phyloP scores from a whole-genome alignment of 2,888 invertebrate species.

The Drosophila multiciliata region DNA sequence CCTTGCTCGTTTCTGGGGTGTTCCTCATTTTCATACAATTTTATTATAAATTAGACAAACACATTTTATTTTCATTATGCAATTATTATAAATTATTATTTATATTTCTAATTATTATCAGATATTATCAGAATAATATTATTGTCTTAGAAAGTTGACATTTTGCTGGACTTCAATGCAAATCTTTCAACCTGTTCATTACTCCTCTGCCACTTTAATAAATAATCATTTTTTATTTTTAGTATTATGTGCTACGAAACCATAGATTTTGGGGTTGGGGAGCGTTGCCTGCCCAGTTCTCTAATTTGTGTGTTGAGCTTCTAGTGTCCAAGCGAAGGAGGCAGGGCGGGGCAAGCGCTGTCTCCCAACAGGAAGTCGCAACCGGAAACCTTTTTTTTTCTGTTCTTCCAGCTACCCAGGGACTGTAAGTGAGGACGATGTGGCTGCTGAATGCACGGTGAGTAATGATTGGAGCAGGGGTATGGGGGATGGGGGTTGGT shows the following conservation, averaged over 20 bases:
- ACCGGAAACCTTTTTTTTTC: constrained; percentile 79
- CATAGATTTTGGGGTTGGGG: constrained; percentile 48
- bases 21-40: neutral
- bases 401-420: constrained; percentile 48
- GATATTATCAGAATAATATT: neutral
- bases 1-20: neutral
- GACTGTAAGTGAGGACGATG: constrained; percentile 59
- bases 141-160: neutral
- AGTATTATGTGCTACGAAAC: constrained; percentile 60
- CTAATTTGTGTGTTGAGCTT: constrained; percentile 80
- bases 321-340: constrained; percentile 59
- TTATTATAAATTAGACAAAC: neutral
- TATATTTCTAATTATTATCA: neutral
- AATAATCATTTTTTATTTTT: constrained; percentile 31
- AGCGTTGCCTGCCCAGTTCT: constrained; percentile 63
- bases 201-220: constrained; percentile 10
- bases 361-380: constrained; percentile 74
- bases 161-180: neutral
- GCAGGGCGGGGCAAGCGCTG: constrained; percentile 7
- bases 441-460: constrained; percentile 8
- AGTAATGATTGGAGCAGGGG: neutral
- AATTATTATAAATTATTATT: neutral
- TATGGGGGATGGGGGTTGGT: constrained; percentile 1
- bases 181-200: neutral
- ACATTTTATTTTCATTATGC: neutral